Percentiles rank a stretch among this genome's conserved stretches.
Conservation (phyloP, 2,888 invertebrate species). For the Dioctria linearis region DNA sequence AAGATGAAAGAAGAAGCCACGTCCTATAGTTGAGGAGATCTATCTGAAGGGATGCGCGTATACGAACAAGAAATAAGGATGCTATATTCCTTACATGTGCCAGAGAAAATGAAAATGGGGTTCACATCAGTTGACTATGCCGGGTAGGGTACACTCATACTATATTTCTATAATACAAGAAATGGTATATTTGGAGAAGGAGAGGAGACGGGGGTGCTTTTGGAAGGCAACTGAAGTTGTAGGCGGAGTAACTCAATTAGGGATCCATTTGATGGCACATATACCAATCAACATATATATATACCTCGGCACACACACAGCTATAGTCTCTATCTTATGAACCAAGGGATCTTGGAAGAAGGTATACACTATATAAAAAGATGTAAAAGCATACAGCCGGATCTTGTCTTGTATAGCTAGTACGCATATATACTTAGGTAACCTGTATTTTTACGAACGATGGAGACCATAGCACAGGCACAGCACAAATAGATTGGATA, state of each 20-base stretch:
- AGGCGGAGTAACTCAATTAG: constrained; percentile 72
- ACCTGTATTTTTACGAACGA: constrained; percentile 32
- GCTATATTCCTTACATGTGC: constrained; percentile 9
- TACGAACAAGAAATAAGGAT: constrained; percentile 16
- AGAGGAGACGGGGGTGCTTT: not conserved
- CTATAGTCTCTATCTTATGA: not conserved
- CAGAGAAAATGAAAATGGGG: constrained; percentile 20
- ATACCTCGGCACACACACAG: not conserved
- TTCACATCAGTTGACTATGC: not conserved
- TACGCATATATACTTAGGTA: too few relatives aligned
- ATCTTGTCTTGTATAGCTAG: constrained; percentile 23
- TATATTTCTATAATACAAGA: not conserved
- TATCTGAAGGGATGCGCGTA: constrained; percentile 20
- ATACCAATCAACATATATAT: constrained; percentile 56
- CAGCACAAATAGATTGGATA: constrained; percentile 52
- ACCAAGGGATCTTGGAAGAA: constrained; percentile 46
- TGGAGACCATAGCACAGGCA: not conserved
- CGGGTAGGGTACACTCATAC: constrained; percentile 9
- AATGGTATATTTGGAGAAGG: not conserved
- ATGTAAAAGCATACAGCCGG: constrained; percentile 23
- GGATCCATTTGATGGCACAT: constrained; percentile 71
- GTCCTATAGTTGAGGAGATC: constrained; percentile 20
- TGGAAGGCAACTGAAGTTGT: constrained; percentile 58
- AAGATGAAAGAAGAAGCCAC: constrained; percentile 49
- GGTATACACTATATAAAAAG: not conserved